Percentiles rank a stretch among this genome's conserved stretches.
Conservation (phyloP, 2,113 vertebrate species). For the Catharus bicknelli region DNA sequence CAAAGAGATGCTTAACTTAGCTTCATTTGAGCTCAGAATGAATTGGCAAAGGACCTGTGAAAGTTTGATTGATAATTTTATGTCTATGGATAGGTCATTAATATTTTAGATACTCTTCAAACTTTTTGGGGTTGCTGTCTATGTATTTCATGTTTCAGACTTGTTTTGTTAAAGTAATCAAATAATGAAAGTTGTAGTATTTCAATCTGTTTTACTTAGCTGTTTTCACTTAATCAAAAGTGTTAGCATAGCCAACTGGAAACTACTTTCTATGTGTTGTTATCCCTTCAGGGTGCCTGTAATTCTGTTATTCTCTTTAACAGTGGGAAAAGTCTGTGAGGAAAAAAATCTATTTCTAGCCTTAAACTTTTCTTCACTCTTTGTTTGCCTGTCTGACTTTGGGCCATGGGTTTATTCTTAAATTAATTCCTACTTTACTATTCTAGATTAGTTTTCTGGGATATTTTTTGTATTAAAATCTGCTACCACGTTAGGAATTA, state of each 20-base stretch:
- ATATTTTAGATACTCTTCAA: constrained; percentile 28
- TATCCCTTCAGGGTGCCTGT: not conserved
- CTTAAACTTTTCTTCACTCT: not conserved
- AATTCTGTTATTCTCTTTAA: constrained; percentile 1
- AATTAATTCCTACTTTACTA: not conserved
- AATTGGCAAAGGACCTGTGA: not conserved
- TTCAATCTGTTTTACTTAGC: not conserved
- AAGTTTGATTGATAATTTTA: constrained; percentile 18
- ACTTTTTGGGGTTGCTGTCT: not conserved
- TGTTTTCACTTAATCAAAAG: not conserved
- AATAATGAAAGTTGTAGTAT: not conserved
- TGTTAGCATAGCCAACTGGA: not conserved
- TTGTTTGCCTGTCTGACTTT: not conserved
- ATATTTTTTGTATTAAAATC: not conserved
- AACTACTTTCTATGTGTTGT: not conserved
- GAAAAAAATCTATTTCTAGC: not conserved
- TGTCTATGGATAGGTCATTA: not conserved
- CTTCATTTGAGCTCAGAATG: not conserved
- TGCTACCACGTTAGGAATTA: not conserved
- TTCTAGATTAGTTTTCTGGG: not conserved
- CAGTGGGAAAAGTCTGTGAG: not conserved
- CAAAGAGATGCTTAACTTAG: constrained; percentile 39
- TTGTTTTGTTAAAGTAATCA: constrained; percentile 11
- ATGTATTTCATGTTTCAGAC: not conserved
- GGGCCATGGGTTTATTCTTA: not conserved